phyloP scores from a whole-genome alignment of 2,888 invertebrate genomes.

The Bembecia ichneumoniformis region DNA sequence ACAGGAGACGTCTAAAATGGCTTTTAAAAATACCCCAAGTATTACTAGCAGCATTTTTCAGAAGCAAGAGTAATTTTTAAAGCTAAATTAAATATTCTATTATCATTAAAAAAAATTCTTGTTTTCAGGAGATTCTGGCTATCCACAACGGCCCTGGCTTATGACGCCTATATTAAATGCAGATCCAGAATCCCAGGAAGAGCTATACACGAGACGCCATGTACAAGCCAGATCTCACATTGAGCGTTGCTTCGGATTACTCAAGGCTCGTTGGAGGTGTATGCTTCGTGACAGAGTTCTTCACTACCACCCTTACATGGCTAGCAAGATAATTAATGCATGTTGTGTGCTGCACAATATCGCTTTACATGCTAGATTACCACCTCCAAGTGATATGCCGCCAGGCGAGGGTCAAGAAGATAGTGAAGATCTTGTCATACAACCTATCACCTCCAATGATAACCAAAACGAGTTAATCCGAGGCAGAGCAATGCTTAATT shows the following conservation, averaged over 20 bases:
- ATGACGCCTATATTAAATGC: slow-evolving; percentile 17
- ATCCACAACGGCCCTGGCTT: no score
- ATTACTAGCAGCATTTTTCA: no score
- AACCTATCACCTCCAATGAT: not conserved
- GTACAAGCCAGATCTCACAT: slow-evolving; percentile 13
- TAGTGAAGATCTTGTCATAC: no score
- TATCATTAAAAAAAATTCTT: no score
- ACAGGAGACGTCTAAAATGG: no score
- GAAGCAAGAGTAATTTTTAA: no score
- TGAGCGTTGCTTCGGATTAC: slow-evolving; percentile 4
- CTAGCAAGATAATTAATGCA: slow-evolving; percentile 14
- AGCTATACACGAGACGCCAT: slow-evolving; percentile 13
- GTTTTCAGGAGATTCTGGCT: no score
- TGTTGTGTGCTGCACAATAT: slow-evolving; percentile 19
- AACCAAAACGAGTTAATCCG: slow-evolving; percentile 1
- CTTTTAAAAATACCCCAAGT: no score
- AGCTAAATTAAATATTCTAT: no score
- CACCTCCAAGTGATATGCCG: slow-evolving; percentile 4
- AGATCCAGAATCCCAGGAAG: slow-evolving; percentile 12
- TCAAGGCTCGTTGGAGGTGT: not conserved
- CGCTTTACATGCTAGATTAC: slow-evolving; percentile 10
- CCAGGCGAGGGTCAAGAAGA: not conserved
- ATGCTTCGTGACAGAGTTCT: not conserved
- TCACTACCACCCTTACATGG: slow-evolving; percentile 1
- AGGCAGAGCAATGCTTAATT: slow-evolving; percentile 5